phyloP scores from a whole-genome alignment of 2,888 invertebrate genomes.

The Miltochrista miniata region DNA sequence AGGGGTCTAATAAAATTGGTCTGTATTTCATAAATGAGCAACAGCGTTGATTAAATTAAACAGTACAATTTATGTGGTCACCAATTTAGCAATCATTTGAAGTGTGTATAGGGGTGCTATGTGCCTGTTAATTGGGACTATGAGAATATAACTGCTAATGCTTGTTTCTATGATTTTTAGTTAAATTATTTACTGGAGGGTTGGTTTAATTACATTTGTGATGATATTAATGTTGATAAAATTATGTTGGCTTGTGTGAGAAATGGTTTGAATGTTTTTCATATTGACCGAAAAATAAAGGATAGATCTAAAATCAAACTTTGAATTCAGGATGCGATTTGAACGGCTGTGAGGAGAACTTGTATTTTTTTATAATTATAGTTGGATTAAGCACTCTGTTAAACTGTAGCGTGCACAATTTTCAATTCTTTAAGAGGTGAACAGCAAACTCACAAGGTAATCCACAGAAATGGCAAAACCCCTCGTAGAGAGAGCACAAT shows the following conservation, averaged over 20 bases:
- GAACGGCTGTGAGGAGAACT: no score
- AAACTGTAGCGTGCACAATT: no score
- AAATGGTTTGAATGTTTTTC: constrained; percentile 4
- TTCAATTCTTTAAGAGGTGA: no score
- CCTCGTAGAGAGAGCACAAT: no score
- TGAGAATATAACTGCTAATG: constrained; percentile 51
- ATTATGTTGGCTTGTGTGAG: constrained; percentile 12
- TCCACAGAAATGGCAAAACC: no score
- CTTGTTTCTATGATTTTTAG: constrained; percentile 39
- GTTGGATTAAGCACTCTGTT: no score
- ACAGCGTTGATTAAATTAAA: constrained; percentile 81
- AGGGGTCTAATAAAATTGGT: constrained; percentile 54
- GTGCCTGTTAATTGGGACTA: constrained; percentile 59
- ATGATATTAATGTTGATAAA: constrained; percentile 20
- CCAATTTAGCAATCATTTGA: constrained; percentile 80
- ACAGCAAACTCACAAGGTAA: no score
- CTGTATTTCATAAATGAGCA: constrained; percentile 56
- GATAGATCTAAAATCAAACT: no score
- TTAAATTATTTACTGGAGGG: constrained; percentile 27
- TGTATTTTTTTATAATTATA: no score
- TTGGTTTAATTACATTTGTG: constrained; percentile 28
- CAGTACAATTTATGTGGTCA: constrained; percentile 73
- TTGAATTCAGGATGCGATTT: no score
- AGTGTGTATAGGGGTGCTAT: constrained; percentile 70
- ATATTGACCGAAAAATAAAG: no score